Conservation (phyloP, 1,140 invertebrate species). For the Heliconius hermathena region DNA sequence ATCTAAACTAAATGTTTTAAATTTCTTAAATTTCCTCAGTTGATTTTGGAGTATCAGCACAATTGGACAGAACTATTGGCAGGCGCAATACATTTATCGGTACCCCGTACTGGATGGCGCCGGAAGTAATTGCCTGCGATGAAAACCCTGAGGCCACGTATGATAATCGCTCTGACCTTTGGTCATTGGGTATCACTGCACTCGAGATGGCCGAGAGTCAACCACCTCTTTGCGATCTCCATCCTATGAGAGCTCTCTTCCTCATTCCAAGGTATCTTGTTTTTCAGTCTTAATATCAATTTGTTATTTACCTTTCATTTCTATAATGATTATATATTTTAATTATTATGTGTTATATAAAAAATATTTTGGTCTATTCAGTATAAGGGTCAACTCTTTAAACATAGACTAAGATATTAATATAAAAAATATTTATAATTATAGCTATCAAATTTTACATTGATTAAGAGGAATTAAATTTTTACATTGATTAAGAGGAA, state of each 20-base stretch:
- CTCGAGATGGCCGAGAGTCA: constrained; percentile 99
- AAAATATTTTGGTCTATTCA: too few species aligned
- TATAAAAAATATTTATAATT: too few species aligned
- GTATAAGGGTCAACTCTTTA: too few species aligned
- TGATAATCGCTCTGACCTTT: constrained; percentile 99
- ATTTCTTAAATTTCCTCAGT: constrained; percentile 83
- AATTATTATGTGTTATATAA: too few species aligned
- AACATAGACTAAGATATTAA: too few species aligned
- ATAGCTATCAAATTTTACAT: too few species aligned
- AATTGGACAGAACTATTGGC: constrained; percentile 99
- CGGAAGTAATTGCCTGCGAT: constrained; percentile 99
- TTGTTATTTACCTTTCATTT: not conserved
- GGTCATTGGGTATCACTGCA: constrained; percentile 99
- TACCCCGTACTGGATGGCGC: constrained; percentile 99
- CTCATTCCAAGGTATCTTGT: constrained; percentile 92
- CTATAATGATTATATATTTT: too few species aligned
- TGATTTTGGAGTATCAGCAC: constrained; percentile 99
- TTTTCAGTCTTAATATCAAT: not conserved
- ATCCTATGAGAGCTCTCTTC: constrained; percentile 99
- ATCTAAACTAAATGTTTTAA: not conserved
- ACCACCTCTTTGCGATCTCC: constrained; percentile 98
- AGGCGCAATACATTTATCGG: constrained; percentile 99
- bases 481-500: too few species aligned
- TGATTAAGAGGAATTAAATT: too few species aligned
- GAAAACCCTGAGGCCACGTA: constrained; percentile 99